Evolutionary conservation across 2,113 vertebrate species (phyloP).

Genomic region (Leucopsar rothschildi): DNA sequence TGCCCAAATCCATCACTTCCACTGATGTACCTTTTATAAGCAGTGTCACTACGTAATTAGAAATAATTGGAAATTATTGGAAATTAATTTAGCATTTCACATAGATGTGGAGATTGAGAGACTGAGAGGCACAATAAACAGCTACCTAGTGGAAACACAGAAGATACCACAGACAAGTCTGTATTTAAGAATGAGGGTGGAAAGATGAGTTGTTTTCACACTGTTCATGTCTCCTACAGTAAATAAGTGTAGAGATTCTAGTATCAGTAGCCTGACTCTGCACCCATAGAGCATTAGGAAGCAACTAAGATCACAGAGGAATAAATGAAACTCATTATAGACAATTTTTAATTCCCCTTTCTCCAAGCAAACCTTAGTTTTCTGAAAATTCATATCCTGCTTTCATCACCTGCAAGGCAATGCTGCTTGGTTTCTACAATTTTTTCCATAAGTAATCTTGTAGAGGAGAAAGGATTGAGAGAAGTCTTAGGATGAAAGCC

Average conservation of each 20-base stretch:
- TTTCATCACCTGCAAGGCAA: background rate
- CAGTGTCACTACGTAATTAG: background rate
- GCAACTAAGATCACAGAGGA: background rate
- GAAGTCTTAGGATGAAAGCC: background rate
- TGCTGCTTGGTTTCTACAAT: background rate
- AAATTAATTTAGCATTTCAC: slow-evolving; percentile 53
- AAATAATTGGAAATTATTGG: slow-evolving; percentile 51
- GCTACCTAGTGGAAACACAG: background rate
- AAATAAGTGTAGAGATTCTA: background rate
- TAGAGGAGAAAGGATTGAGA: background rate
- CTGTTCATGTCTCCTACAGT: background rate
- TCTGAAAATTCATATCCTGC: background rate
- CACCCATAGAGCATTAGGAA: background rate
- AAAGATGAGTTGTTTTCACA: background rate
- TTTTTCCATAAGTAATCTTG: background rate
- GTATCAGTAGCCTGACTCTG: background rate
- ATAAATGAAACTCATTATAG: background rate
- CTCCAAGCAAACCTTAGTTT: background rate
- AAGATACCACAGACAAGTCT: background rate
- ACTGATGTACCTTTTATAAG: slow-evolving; percentile 15
- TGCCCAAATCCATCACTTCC: slow-evolving; percentile 39
- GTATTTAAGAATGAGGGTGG: background rate
- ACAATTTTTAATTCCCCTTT: background rate
- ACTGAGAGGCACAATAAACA: background rate
- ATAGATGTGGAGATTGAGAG: background rate